Base-by-base conservation (phyloP, 2,113 vertebrate species). In the Rhea pennata region DNA sequence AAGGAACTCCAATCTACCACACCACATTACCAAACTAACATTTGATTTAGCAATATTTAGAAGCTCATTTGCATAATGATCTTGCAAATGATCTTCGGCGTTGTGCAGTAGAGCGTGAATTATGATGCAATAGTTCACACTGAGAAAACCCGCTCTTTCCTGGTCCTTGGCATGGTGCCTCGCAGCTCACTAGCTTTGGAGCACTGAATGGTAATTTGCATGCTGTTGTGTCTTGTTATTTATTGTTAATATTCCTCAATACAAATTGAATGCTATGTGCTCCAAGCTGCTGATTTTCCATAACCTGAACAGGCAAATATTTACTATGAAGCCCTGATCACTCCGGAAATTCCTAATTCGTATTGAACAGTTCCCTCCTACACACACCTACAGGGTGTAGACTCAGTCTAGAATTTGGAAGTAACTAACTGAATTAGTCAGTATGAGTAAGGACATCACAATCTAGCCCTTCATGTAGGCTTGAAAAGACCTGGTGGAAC, bases 91-190 rank as follows among this genome's bases (percentile, higher is more conserved):
- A 36, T 6, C 46, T 72, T 91, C 85, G 86, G 33, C 9, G 2
- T 62, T 87, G 36, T 92, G 20, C 26, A 77, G 9, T 44, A 88
- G 40, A 73, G 58, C 21, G 91, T 76, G 56, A 93, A 79, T 93
- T 95, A 84, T 40, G 42, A 58, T 61, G 73, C 64, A 95, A 94
- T 96, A 93, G 93, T 91, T 96, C 77, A 87, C 67, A 65, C 27
- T 62, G 61, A 46, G 84, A 92, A 94, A 95, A 78, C 62, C 23
- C 61, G 79, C 62, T 90, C 27, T 12, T 92, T 64, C 94, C 88
- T 85, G 65, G 89, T 91, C 59, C 80, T 92, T 95, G 96, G 89
- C 92, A 79, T 2, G 2, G 11, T 94, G 82, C 92, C 85, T 94
- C 59, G 31, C 70, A 72, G 36, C 31, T 83, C 54, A 51, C 78